Conservation (phyloP, 2,888 invertebrate genomes). For the Drosophila antonietae region DNA sequence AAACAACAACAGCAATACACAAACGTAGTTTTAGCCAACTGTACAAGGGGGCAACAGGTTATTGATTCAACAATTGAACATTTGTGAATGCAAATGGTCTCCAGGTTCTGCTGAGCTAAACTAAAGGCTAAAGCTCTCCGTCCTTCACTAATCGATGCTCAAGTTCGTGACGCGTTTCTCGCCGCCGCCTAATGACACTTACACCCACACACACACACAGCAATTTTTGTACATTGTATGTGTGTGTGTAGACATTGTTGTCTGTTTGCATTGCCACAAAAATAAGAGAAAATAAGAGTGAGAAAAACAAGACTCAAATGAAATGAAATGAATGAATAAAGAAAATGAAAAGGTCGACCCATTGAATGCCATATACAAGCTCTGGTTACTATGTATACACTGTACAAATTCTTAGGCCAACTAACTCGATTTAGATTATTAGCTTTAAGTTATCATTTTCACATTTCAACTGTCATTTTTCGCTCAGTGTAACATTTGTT, state of each 20-base stretch:
- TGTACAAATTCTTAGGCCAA: slow-evolving; percentile 2
- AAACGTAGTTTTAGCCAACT: slow-evolving; percentile 32
- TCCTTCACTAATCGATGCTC: slow-evolving; percentile 69
- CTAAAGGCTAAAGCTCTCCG: slow-evolving; percentile 20
- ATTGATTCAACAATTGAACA: slow-evolving; percentile 63
- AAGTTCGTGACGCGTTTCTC: slow-evolving; percentile 66
- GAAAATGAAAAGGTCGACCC: slow-evolving; percentile 62
- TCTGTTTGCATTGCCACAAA: slow-evolving; percentile 63
- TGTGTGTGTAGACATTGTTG: slow-evolving; percentile 46
- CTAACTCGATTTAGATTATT: not conserved
- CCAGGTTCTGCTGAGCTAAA: slow-evolving; percentile 24
- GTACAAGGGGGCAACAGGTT: slow-evolving; percentile 66
- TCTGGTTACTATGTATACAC: slow-evolving; percentile 46
- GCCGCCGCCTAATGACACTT: slow-evolving; percentile 68
- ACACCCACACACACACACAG: slow-evolving; percentile 28
- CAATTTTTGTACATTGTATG: slow-evolving; percentile 20
- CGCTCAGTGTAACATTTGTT: slow-evolving; percentile 54
- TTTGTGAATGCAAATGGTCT: slow-evolving; percentile 46
- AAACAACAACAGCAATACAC: not conserved
- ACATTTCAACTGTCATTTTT: slow-evolving; percentile 1
- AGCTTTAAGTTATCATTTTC: not conserved
- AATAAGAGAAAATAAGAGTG: slow-evolving; percentile 1
- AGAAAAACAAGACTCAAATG: slow-evolving; percentile 15
- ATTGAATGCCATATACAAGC: slow-evolving; percentile 51
- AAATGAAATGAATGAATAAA: slow-evolving; percentile 48